Evolutionary conservation across 2,113 vertebrate species (phyloP).

Genomic region (Psilopogon haemacephalus): DNA sequence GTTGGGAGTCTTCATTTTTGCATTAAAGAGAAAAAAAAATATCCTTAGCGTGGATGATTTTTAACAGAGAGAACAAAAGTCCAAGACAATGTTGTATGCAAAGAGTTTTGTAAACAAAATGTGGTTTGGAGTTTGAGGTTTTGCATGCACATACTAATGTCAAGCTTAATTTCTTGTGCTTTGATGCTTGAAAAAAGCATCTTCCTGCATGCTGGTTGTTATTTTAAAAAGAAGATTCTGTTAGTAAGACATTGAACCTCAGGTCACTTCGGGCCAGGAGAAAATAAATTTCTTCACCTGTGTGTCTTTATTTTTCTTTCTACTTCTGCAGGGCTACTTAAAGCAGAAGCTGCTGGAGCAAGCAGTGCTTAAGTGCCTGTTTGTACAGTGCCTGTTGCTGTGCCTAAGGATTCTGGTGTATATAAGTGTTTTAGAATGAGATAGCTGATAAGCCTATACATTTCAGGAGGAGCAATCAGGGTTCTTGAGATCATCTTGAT

Average conservation of each 20-base stretch:
- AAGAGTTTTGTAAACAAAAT: not conserved
- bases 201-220: not conserved
- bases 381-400: not conserved
- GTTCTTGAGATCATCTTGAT: not conserved
- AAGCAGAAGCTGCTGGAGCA: not conserved
- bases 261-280: not conserved
- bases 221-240: not conserved
- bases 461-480: not conserved
- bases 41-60: not conserved
- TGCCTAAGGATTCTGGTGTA: not conserved
- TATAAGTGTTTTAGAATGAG: not conserved
- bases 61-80: not conserved
- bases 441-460: not conserved
- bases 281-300: not conserved
- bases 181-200: not conserved
- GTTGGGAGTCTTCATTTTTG: not conserved
- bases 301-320: not conserved
- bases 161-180: not conserved
- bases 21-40: not conserved
- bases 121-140: not conserved
- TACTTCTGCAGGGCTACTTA: not conserved
- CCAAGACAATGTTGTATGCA: not conserved
- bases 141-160: not conserved
- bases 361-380: not conserved
- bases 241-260: not conserved